Percentiles rank a stretch among this genome's conserved stretches.
Conservation (phyloP, 2,888 invertebrate species). For the Rotaria magnacalcarata region DNA sequence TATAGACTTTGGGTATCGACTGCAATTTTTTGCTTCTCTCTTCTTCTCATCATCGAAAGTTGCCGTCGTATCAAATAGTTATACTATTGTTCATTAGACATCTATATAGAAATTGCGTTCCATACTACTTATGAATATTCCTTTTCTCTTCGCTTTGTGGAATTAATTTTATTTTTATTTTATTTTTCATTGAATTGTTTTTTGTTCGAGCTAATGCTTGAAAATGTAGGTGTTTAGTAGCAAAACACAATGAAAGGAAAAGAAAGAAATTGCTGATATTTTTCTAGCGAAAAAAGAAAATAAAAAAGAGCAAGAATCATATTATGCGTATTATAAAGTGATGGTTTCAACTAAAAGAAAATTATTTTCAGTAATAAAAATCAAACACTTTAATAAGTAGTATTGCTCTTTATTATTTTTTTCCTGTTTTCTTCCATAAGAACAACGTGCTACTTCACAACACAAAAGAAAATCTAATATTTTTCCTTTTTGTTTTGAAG, state of each 20-base stretch:
- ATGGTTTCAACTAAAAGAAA: not conserved
- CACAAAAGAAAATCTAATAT: not conserved
- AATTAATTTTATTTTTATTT: not conserved
- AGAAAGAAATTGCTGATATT: not conserved
- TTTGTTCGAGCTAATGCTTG: not conserved
- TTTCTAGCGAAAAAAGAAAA: not conserved
- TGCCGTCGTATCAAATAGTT: not conserved
- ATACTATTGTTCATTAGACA: not conserved
- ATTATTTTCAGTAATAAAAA: not conserved
- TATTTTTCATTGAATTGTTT: not conserved
- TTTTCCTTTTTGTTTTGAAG: not conserved
- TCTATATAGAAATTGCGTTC: not conserved
- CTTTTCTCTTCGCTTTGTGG: not conserved
- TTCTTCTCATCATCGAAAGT: not conserved
- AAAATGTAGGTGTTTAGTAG: not conserved
- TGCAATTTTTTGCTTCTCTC: no score
- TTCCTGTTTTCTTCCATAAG: not conserved
- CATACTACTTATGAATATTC: no score
- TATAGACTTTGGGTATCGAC: no score
- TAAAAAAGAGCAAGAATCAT: not conserved
- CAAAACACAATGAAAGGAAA: not conserved
- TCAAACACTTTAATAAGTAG: no score
- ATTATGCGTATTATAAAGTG: not conserved
- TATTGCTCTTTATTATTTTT: not conserved
- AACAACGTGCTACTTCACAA: not conserved